phyloP scores from a whole-genome alignment of 2,797 vertebrate species.

The Brachyrhaphis roseni region DNA sequence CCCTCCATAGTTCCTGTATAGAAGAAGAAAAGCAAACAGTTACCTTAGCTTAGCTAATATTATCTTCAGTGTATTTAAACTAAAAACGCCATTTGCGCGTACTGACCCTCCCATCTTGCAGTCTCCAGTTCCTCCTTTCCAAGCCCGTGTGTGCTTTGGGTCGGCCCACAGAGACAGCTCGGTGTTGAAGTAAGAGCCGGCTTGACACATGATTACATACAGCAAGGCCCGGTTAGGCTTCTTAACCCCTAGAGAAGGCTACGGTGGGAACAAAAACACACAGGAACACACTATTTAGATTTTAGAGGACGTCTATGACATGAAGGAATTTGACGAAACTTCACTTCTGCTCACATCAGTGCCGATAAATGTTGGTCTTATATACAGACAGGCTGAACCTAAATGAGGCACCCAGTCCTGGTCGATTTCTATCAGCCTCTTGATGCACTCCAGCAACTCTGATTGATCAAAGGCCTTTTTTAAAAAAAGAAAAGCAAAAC shows the following conservation, averaged over 20 bases:
- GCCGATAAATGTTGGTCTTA: conserved; percentile 89
- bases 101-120: conserved; percentile 92
- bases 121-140: conserved; percentile 92
- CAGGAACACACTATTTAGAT: not conserved
- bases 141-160: conserved; percentile 88
- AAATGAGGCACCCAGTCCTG: conserved; percentile 89
- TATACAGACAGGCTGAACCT: conserved; percentile 84
- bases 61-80: not conserved
- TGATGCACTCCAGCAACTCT: conserved; percentile 89
- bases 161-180: conserved; percentile 90
- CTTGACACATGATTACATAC: conserved; percentile 89
- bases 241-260: conserved; percentile 90
- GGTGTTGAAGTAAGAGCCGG: conserved; percentile 86
- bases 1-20: conserved; percentile 87
- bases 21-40: not conserved
- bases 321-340: not conserved
- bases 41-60: not conserved
- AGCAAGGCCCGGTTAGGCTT: conserved; percentile 84
- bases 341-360: conserved; percentile 82
- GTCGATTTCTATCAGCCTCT: conserved; percentile 86
- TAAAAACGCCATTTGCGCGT: not conserved
- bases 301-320: not conserved
- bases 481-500: not conserved
- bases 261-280: not conserved
- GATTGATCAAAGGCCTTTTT: conserved; percentile 85